phyloP scores from a whole-genome alignment of 2,888 invertebrate genomes.

The Heliconius hortense region DNA sequence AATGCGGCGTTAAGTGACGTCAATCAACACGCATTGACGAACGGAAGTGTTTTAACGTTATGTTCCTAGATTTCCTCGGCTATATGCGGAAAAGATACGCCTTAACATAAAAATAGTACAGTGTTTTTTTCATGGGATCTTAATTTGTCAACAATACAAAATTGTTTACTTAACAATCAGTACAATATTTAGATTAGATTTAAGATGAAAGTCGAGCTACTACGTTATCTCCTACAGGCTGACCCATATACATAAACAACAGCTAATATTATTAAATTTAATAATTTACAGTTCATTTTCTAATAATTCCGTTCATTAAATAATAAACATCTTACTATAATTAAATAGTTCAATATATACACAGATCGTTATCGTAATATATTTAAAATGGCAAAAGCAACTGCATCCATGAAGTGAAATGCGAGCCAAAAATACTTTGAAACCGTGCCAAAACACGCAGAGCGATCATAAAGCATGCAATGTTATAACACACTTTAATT shows the following conservation, averaged over 20 bases:
- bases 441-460: slow-evolving; percentile 71
- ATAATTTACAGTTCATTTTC: slow-evolving; percentile 7
- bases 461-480: slow-evolving; percentile 61
- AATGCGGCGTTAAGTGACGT: too few relatives aligned
- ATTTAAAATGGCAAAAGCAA: slow-evolving; percentile 60
- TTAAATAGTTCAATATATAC: slow-evolving; percentile 32
- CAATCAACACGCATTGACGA: too few relatives aligned
- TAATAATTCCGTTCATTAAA: slow-evolving; percentile 20
- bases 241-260: background rate
- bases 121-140: background rate
- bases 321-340: slow-evolving; percentile 28
- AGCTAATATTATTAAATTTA: background rate
- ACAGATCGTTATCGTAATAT: slow-evolving; percentile 54
- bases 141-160: background rate
- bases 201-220: background rate
- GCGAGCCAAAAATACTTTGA: slow-evolving; percentile 79
- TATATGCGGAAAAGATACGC: too few relatives aligned
- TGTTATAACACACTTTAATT: slow-evolving; percentile 47
- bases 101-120: too few relatives aligned
- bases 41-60: too few relatives aligned
- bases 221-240: background rate
- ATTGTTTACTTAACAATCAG: background rate
- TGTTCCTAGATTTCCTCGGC: too few relatives aligned
- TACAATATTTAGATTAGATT: background rate
- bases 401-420: slow-evolving; percentile 71